phyloP scores from a whole-genome alignment of 1,140 invertebrate genomes.

The Brachionus rotundiformis region DNA sequence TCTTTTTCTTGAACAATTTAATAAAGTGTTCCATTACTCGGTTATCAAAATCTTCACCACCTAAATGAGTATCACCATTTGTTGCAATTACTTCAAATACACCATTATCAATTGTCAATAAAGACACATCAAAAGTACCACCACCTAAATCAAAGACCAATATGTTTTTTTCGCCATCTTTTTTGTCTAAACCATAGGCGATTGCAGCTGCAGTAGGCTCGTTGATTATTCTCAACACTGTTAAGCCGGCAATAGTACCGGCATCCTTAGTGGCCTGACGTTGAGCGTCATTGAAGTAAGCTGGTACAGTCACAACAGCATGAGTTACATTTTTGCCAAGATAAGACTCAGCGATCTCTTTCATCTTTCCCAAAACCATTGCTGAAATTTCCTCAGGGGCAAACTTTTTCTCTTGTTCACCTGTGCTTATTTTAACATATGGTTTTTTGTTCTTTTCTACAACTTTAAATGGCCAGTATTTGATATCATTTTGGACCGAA shows the following conservation, averaged over 20 bases:
- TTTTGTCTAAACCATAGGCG: slow-evolving; percentile 98
- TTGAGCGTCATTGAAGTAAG: slow-evolving; percentile 90
- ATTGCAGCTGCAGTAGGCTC: slow-evolving; percentile 92
- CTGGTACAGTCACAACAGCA: slow-evolving; percentile 94
- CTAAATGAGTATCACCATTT: slow-evolving; percentile 95
- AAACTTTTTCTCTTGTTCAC: slow-evolving; percentile 81
- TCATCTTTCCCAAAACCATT: slow-evolving; percentile 96
- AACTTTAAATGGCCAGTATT: slow-evolving; percentile 74
- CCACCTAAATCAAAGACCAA: slow-evolving; percentile 98
- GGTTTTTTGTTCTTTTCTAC: slow-evolving; percentile 82
- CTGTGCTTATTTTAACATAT: slow-evolving; percentile 69
- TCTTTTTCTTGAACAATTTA: slow-evolving; percentile 98
- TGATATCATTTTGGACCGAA: slow-evolving; percentile 71
- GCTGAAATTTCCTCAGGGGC: slow-evolving; percentile 96
- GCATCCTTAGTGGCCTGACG: slow-evolving; percentile 65
- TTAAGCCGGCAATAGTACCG: slow-evolving; percentile 65
- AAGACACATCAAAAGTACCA: slow-evolving; percentile 98
- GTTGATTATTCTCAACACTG: slow-evolving; percentile 97
- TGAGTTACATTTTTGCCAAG: slow-evolving; percentile 90
- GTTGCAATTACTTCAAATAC: slow-evolving; percentile 87
- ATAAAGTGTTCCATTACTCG: slow-evolving; percentile 98
- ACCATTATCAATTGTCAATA: slow-evolving; percentile 97
- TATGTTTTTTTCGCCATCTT: slow-evolving; percentile 97
- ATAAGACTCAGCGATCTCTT: slow-evolving; percentile 94
- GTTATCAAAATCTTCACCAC: slow-evolving; percentile 98